These are phyloP conservation scores for Tenthredo distinguenda DNA, from an alignment of 2,888 invertebrate genomes.

Conservation along the genomic window DNA sequence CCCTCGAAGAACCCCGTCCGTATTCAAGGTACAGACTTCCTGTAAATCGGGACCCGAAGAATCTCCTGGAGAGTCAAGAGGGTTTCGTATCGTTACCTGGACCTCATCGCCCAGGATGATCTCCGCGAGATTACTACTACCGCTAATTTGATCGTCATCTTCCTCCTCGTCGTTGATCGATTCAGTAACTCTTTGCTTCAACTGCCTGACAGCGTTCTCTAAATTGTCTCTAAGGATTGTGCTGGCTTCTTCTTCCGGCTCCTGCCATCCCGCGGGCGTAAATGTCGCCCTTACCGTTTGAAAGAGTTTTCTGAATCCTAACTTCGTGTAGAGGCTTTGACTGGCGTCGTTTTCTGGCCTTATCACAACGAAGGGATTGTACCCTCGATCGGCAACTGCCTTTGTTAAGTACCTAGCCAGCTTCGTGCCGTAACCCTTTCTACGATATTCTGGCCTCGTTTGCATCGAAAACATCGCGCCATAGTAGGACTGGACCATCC, in stretches of 20 bases:
- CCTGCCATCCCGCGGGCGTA: slow-evolving; percentile 80
- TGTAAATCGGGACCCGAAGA: slow-evolving; percentile 12
- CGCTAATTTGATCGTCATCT: slow-evolving; percentile 57
- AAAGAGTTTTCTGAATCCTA: slow-evolving; percentile 90
- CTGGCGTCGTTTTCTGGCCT: slow-evolving; percentile 93
- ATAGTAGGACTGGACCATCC: slow-evolving; percentile 96
- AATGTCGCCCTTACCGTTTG: slow-evolving; percentile 90
- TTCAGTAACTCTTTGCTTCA: slow-evolving; percentile 67
- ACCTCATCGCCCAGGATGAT: slow-evolving; percentile 57
- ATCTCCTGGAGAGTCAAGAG: slow-evolving; percentile 30
- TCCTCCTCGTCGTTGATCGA: slow-evolving; percentile 64
- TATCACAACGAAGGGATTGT: slow-evolving; percentile 92
- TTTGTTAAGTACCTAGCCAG: slow-evolving; percentile 78
- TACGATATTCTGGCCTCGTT: slow-evolving; percentile 88
- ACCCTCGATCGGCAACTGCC: slow-evolving; percentile 85
- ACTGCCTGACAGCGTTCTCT: slow-evolving; percentile 66
- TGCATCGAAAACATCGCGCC: slow-evolving; percentile 97
- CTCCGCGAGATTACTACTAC: slow-evolving; percentile 54
- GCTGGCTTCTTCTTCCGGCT: slow-evolving; percentile 63
- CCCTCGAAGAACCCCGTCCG: neutral
- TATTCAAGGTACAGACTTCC: neutral
- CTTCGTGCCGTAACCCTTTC: slow-evolving; percentile 82
- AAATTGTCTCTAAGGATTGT: slow-evolving; percentile 67
- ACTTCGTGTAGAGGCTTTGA: slow-evolving; percentile 89
- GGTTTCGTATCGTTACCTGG: slow-evolving; percentile 49